phyloP scores from a whole-genome alignment of 2,888 invertebrate species.

The Drosophila maculinotata region DNA sequence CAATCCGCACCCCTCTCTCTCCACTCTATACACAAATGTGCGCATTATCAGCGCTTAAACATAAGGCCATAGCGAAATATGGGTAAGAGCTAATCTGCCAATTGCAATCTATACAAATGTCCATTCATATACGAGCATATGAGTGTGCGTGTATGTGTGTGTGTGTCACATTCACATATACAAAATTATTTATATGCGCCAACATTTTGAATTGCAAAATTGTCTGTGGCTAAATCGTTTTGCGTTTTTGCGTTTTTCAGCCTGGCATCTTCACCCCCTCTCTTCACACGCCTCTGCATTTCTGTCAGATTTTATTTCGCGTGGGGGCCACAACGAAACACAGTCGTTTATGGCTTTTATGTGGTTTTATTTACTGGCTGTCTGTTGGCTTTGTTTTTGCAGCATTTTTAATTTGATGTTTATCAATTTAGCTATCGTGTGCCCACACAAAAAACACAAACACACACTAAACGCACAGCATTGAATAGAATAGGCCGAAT shows the following conservation, averaged over 20 bases:
- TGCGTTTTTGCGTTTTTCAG: constrained; percentile 28
- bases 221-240: constrained; percentile 78
- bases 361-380: constrained; percentile 66
- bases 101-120: constrained; percentile 68
- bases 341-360: constrained; percentile 74
- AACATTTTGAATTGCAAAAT: constrained; percentile 78
- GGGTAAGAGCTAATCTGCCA: constrained; percentile 60
- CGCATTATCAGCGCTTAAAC: constrained; percentile 64
- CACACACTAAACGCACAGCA: background rate
- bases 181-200: constrained; percentile 72
- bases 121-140: constrained; percentile 17
- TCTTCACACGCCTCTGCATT: constrained; percentile 18
- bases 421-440: constrained; percentile 55
- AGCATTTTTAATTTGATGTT: constrained; percentile 73
- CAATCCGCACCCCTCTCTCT: background rate
- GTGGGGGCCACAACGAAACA: constrained; percentile 49
- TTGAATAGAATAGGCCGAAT: background rate
- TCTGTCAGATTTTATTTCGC: constrained; percentile 47
- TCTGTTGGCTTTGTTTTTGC: constrained; percentile 35
- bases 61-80: constrained; percentile 53
- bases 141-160: constrained; percentile 13
- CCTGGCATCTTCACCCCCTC: constrained; percentile 11
- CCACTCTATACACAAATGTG: constrained; percentile 24
- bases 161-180: constrained; percentile 11
- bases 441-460: background rate